Conservation (phyloP, 2,113 vertebrate species). For the Microtus ochrogaster region DNA sequence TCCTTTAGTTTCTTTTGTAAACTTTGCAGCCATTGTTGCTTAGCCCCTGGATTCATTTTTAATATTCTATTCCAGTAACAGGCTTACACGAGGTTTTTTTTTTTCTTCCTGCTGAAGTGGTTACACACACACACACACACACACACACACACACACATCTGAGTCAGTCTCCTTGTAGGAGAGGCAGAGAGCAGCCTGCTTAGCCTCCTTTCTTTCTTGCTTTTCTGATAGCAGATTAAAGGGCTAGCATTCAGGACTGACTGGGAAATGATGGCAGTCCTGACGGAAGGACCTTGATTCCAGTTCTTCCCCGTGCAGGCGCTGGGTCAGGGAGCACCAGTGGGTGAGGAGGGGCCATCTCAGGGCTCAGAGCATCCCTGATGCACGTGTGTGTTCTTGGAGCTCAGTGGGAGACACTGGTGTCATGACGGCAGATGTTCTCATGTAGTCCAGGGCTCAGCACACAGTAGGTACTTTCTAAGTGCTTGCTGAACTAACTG, state of each 20-base stretch:
- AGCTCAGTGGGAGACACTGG: not conserved
- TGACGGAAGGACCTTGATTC: not conserved
- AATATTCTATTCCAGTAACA: constrained; percentile 30
- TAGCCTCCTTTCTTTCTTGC: not conserved
- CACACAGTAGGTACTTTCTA: not conserved
- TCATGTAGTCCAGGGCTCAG: not conserved
- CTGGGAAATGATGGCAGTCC: not conserved
- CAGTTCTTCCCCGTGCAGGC: not conserved
- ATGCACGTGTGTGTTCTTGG: too few relatives aligned
- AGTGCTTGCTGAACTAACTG: not conserved
- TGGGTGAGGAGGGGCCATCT: not conserved
- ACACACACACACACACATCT: not conserved
- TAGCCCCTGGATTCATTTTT: constrained; percentile 49
- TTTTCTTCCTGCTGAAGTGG: not conserved
- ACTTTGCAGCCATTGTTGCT: constrained; percentile 28
- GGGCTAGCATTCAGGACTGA: not conserved
- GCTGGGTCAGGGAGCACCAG: rapidly evolving
- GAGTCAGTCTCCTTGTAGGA: constrained; percentile 52
- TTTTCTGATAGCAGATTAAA: not conserved
- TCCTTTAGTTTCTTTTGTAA: not conserved
- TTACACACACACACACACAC: not conserved
- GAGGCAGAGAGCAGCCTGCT: not conserved
- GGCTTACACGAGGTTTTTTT: not conserved
- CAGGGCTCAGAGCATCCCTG: not conserved
- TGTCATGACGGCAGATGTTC: not conserved